Evolutionary conservation across 1,140 invertebrate genomes (phyloP).

Genomic region (Cyrtorhinus lividipennis): DNA sequence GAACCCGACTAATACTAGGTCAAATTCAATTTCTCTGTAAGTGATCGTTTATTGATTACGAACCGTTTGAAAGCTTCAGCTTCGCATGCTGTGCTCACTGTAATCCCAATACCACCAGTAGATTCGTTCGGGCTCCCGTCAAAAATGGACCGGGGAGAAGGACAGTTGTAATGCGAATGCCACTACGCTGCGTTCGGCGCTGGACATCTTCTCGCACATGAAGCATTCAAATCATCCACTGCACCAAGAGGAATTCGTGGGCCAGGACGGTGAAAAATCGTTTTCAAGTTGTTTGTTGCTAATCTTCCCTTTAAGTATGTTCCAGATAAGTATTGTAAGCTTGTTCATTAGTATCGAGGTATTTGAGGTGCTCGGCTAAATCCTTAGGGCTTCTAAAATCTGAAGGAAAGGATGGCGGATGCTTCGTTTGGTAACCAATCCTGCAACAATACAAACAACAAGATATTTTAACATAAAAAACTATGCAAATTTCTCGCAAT

Average conservation of each 20-base stretch:
- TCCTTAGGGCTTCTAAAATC: slow-evolving; percentile 40
- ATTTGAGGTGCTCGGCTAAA: slow-evolving; percentile 37
- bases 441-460: no score
- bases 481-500: no score
- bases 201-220: slow-evolving; percentile 36
- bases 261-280: slow-evolving; percentile 28
- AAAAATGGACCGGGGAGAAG: slow-evolving; percentile 35
- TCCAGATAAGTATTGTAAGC: slow-evolving; percentile 42
- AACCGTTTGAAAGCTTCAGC: neutral
- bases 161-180: slow-evolving; percentile 43
- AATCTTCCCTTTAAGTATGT: slow-evolving; percentile 42
- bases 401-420: slow-evolving; percentile 42
- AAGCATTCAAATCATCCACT: slow-evolving; percentile 49
- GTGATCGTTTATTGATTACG: neutral
- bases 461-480: no score
- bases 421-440: slow-evolving; percentile 49
- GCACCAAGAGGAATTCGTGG: slow-evolving; percentile 33
- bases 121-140: slow-evolving; percentile 25
- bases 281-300: slow-evolving; percentile 26
- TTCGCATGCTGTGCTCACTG: neutral
- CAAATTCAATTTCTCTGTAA: neutral
- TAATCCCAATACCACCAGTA: slow-evolving; percentile 28
- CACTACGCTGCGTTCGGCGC: slow-evolving; percentile 26
- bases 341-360: slow-evolving; percentile 38
- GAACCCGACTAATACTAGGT: no score